Base-by-base conservation (phyloP, 2,888 invertebrate species). In the Cryptocephalus moraei region DNA sequence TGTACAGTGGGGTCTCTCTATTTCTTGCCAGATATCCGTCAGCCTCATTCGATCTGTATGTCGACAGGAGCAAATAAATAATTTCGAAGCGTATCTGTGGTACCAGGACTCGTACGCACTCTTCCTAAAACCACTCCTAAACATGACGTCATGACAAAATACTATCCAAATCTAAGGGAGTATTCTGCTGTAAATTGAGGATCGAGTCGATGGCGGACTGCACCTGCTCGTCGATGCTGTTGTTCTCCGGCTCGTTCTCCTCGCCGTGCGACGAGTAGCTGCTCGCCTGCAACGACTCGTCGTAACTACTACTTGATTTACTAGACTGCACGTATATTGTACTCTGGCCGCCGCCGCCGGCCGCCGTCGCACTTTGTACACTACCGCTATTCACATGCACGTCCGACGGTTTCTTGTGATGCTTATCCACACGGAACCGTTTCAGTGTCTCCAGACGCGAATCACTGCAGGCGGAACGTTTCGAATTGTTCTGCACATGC, bases 161-260 rank as follows among this genome's bases (percentile, higher is more conserved):
- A 54, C 68, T 68, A 54, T 72, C 71, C 54, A 71, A 59, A 54
- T 69, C 69, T 47, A 60, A 48, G 44, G 56, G 46, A 22, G 67
- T 65, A 50, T 60, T 76, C 68, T 64, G 73, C 63, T 84, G 84
- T 56, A 85, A 71, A 69, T 85, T 85, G 52, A 86, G 71, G 62
- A 86, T 86, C 63, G 84, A 84, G 66, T 86, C 85, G 59, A 86
- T 86, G 53, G 86, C 86, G 62, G 82, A 84, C 67, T 86, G 85
- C 51, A 87, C 86, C 67, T 87, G 85, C 32, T 83, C 81, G 56
- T 82, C 83, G 49, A 84, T 82, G 58, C 82, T 82, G 58, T 82
- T 82, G 57, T 67, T 67, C 48, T 67, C 66, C 33, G 59, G 58
- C 45, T 62, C 64, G 52, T 61, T 62, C 32, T 61, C 62, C 14